Conservation (phyloP, 2,113 vertebrate genomes). For the Helogale parvula region DNA sequence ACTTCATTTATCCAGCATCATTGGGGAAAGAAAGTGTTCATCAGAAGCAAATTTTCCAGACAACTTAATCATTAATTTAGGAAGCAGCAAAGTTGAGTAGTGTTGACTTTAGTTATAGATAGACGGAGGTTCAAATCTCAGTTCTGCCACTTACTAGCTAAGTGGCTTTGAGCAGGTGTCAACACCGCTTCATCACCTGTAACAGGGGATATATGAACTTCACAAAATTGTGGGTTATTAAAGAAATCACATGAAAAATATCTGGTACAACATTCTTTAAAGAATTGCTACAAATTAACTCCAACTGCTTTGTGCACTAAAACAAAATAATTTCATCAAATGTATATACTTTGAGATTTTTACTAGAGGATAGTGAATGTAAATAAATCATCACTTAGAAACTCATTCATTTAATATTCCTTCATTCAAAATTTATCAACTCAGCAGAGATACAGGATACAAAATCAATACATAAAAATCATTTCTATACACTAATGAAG, state of each 20-base stretch:
- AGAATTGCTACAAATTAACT: background rate
- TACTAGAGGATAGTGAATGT: background rate
- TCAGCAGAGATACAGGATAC: background rate
- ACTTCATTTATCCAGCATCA: slow-evolving; percentile 63
- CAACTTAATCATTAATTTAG: slow-evolving; percentile 57
- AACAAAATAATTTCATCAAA: slow-evolving; percentile 20
- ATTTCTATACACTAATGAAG: background rate
- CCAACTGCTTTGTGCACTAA: background rate
- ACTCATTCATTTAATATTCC: slow-evolving; percentile 22
- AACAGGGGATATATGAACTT: background rate
- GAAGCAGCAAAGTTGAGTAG: slow-evolving; percentile 29
- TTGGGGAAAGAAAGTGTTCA: slow-evolving; percentile 57
- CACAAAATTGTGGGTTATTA: background rate
- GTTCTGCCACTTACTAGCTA: background rate
- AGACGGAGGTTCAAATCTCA: slow-evolving; percentile 12
- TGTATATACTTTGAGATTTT: slow-evolving; percentile 11
- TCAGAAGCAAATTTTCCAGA: slow-evolving; percentile 65
- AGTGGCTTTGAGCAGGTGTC: background rate
- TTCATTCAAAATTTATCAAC: background rate
- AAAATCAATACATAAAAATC: background rate
- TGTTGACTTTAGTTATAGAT: background rate
- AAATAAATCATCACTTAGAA: slow-evolving; percentile 47
- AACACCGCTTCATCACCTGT: background rate
- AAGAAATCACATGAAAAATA: background rate
- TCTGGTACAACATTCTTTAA: background rate